Conservation (phyloP, 1,140 invertebrate genomes). For the Melitaea cinxia region DNA sequence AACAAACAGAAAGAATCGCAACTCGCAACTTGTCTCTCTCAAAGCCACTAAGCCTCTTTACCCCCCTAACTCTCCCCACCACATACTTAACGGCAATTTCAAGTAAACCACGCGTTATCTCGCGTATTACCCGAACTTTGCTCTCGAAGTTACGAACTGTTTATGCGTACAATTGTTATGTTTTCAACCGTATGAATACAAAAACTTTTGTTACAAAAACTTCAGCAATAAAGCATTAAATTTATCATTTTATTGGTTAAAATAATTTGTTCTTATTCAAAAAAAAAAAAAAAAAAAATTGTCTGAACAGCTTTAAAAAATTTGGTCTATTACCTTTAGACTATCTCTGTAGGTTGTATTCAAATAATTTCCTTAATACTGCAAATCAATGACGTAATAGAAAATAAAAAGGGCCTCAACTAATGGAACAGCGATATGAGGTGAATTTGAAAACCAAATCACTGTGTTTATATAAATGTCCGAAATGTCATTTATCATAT, state of each 20-base stretch:
- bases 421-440: no score
- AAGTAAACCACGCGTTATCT: constrained; percentile 59
- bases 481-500: no score
- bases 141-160: constrained; percentile 38
- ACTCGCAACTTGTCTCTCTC: constrained; percentile 61
- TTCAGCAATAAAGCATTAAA: neutral
- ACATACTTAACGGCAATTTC: constrained; percentile 71
- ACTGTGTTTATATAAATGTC: no score
- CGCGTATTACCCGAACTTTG: constrained; percentile 49
- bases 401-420: no score
- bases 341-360: no score
- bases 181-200: constrained; percentile 1
- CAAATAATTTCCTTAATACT: no score
- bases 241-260: neutral
- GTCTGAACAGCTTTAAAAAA: no score
- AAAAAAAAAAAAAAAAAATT: no score
- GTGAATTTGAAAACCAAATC: no score
- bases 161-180: constrained; percentile 26
- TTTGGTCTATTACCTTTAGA: no score
- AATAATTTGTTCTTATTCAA: neutral
- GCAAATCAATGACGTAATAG: no score
- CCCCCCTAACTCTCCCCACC: constrained; percentile 53
- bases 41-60: constrained; percentile 63
- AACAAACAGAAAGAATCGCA: constrained; percentile 57
- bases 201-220: neutral